Evolutionary conservation across 2,797 vertebrate species (phyloP).

Genomic region (Scolopax rusticola): DNA sequence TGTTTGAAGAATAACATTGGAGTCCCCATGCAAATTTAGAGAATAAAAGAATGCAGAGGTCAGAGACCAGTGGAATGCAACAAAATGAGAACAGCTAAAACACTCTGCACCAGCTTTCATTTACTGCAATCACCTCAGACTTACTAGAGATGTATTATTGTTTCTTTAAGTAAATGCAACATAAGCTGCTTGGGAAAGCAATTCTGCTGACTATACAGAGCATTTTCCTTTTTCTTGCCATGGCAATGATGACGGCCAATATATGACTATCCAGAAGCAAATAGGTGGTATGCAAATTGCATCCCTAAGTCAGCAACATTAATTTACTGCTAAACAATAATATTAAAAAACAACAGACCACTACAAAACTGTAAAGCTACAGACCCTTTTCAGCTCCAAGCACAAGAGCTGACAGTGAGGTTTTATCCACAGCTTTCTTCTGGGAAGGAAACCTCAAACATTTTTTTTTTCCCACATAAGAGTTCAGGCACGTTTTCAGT

Average conservation of each 20-base stretch:
- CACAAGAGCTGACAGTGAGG: background rate
- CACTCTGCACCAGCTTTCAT: background rate
- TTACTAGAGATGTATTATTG: background rate
- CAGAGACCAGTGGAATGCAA: background rate
- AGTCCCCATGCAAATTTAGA: background rate
- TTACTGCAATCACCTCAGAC: background rate
- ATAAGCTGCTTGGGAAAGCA: background rate
- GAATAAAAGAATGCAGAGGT: background rate
- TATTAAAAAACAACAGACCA: background rate
- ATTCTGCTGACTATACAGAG: background rate
- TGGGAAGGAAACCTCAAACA: background rate
- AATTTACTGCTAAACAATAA: background rate
- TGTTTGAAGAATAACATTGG: background rate
- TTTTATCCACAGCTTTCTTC: background rate
- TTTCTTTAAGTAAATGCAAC: background rate
- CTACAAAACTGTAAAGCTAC: background rate
- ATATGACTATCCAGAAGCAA: background rate
- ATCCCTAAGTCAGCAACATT: background rate
- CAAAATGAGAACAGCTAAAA: background rate
- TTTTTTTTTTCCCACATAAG: background rate
- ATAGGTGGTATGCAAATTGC: background rate
- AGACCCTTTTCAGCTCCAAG: background rate
- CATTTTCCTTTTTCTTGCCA: background rate
- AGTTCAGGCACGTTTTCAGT: background rate
- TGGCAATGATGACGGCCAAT: background rate